Base-by-base conservation (phyloP, 2,797 vertebrate genomes). In the Hypotaenidia okinawae region DNA sequence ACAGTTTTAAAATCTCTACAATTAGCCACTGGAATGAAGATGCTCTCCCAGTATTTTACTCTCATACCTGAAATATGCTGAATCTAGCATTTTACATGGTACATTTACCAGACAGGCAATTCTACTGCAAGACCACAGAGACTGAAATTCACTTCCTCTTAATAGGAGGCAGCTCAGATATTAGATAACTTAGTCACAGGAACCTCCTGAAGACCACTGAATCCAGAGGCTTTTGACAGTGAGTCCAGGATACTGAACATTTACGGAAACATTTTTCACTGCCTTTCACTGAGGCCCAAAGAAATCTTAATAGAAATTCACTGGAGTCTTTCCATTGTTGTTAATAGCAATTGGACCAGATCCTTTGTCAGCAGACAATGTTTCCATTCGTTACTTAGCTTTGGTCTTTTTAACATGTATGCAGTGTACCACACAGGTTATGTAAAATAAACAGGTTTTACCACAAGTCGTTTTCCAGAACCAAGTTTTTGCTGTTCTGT, bases 391-490 rank as follows among this genome's bases (percentile, higher is more conserved):
- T 77, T 63, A 87, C 67, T 22, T 57, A 72, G 72, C 17, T 7
- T 5, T 13, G 2, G 12, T 16, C 47, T 87, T 47, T 84, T 58
- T 69, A 88, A 39, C 17, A 45, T 6, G 10, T 5, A 41, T 28
- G n/a, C 41, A 89, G 11, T 9, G 32, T 9, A 83, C 24, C 37
- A 51, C 18, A 57, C 11, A 84, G 10, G 62, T 76, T 52, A 61
- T 32, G 27, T 54, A 75, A 94, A 94, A 97, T 64, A 82, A 92
- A 92, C 19, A 33, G 45, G 9, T 58, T 98, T 98, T 97, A 99
- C 99, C 96, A 32, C 97, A 94, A 99, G 97, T 93, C 97, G 98
- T 97, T 99, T 99, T 94, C 99, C 98, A 96, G 98, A 98, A 18
- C 97, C 98, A 96, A 98, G 98, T 90, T 98, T 98, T 67, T 98